These are phyloP conservation scores for Otocyon megalotis DNA, from an alignment of 2,113 vertebrate genomes.

Conservation along the genomic window DNA sequence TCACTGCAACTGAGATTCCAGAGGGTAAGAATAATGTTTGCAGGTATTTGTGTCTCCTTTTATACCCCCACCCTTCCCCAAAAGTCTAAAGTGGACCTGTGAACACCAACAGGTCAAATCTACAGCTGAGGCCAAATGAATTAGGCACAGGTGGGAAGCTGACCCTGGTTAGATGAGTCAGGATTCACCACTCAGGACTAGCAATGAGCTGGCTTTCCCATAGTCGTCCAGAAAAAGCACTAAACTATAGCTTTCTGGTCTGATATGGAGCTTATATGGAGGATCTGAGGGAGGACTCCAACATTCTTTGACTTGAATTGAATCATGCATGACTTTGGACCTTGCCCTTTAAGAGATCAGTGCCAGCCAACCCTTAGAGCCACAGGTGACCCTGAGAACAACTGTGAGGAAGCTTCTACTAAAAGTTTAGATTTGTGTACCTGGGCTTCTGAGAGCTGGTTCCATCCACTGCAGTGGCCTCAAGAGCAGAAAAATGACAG, in stretches of 20 bases:
- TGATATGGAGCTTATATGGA: not conserved
- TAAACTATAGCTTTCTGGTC: not conserved
- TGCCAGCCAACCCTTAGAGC: not conserved
- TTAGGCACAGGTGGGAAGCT: not conserved
- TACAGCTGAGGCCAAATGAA: not conserved
- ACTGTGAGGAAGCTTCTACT: not conserved
- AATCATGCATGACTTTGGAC: not conserved
- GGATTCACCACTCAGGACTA: not conserved
- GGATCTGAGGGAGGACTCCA: not conserved
- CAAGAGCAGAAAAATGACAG: slow-evolving; percentile 41
- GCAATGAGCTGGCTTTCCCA: not conserved
- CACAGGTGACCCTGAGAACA: not conserved
- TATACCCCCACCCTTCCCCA: not conserved
- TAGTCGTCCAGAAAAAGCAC: not conserved
- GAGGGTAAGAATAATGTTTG: not conserved
- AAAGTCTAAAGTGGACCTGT: not conserved
- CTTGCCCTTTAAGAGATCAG: not conserved
- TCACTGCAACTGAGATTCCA: not conserved
- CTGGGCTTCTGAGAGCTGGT: not conserved
- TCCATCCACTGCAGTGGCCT: not conserved
- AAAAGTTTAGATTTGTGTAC: not conserved
- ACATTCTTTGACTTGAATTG: not conserved
- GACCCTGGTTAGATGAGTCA: not conserved
- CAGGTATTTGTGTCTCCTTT: not conserved
- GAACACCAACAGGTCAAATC: not conserved